These are phyloP conservation scores for Copsychus sechellarum DNA, from an alignment of 2,113 vertebrate species.

Conservation along the genomic window DNA sequence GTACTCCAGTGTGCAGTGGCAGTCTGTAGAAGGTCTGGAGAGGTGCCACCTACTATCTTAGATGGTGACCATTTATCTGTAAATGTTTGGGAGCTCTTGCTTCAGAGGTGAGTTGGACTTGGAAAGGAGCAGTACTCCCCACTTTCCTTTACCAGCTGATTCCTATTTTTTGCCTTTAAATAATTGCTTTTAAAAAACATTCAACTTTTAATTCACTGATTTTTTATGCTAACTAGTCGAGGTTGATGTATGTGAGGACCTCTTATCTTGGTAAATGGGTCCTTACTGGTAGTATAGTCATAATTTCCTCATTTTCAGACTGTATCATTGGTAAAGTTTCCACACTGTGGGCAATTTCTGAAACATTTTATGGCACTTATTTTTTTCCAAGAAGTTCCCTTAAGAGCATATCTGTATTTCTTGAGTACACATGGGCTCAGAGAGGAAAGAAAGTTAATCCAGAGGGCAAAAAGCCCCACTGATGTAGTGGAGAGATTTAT, in stretches of 20 bases:
- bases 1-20: not conserved
- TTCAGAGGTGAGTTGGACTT: not conserved
- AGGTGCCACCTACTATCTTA: not conserved
- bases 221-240: not conserved
- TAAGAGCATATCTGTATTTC: not conserved
- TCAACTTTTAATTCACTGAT: not conserved
- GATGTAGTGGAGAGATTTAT: not conserved
- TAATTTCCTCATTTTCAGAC: not conserved
- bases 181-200: not conserved
- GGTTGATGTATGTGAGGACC: accelerated
- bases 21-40: not conserved
- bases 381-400: not conserved
- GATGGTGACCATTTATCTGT: not conserved
- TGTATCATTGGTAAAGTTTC: not conserved
- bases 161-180: not conserved
- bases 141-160: not conserved
- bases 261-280: not conserved
- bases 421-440: not conserved
- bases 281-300: not conserved
- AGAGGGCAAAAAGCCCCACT: not conserved
- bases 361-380: not conserved
- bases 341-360: not conserved
- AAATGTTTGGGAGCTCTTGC: not conserved
- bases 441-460: not conserved
- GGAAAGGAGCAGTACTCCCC: not conserved